A percentile compares a stretch with the other conserved stretches of the same genome.
Conservation (phyloP, 1,140 invertebrate genomes). For the Tetragnatha versicolor region DNA sequence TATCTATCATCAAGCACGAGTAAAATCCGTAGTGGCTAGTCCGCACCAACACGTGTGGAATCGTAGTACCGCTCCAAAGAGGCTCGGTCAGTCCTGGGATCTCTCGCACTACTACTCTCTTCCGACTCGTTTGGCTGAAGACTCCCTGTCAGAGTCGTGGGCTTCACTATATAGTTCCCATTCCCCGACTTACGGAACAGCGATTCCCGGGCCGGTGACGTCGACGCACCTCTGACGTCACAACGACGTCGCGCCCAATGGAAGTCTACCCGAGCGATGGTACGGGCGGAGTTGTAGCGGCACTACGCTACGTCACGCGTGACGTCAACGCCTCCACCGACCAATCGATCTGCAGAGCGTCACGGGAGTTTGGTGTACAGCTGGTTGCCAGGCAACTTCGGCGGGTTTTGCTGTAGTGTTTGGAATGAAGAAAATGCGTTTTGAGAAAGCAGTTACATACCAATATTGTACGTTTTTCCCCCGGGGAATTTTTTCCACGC, state of each 20-base stretch:
- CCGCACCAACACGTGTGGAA: conserved; percentile 20
- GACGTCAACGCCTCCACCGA: conserved; percentile 34
- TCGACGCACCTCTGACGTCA: conserved; percentile 22
- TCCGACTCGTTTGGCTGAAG: conserved; percentile 4
- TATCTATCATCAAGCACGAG: background rate
- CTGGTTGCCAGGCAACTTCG: too few species aligned
- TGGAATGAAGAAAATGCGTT: background rate
- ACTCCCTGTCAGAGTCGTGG: background rate
- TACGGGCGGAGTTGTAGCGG: conserved; percentile 22
- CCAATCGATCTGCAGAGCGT: conserved; percentile 4
- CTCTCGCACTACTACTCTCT: too few species aligned
- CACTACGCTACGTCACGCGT: conserved; percentile 22
- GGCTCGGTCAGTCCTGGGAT: too few species aligned
- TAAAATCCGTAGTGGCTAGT: background rate
- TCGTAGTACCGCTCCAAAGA: too few species aligned
- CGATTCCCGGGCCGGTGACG: conserved; percentile 43
- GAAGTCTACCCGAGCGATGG: background rate
- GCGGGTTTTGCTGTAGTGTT: too few species aligned
- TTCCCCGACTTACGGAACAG: conserved; percentile 2
- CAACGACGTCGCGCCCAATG: conserved; percentile 44
- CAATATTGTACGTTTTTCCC: background rate
- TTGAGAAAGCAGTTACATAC: background rate
- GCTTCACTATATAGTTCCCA: conserved; percentile 45
- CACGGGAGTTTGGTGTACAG: background rate
- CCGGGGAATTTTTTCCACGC: too few species aligned